Conservation (phyloP, 2,113 vertebrate species). For the Butastur rufipennis region DNA sequence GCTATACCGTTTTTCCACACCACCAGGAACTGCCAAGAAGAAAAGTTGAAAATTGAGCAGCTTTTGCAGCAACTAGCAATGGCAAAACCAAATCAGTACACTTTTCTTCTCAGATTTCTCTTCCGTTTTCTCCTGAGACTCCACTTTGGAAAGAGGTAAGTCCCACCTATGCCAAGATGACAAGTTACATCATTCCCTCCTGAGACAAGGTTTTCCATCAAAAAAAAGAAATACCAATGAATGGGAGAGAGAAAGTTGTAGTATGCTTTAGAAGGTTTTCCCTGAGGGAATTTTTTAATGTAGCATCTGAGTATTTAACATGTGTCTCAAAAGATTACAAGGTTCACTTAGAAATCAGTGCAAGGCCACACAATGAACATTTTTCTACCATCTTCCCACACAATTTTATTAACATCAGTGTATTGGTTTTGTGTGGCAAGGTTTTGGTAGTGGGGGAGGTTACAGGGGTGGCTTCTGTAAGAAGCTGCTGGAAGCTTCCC, state of each 20-base stretch:
- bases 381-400: neutral
- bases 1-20: conserved; percentile 76
- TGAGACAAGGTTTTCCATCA: neutral
- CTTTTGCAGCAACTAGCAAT: neutral
- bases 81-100: neutral
- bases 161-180: neutral
- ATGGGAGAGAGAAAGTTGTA: neutral
- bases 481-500: no score
- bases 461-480: no score
- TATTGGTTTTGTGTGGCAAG: no score
- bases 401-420: neutral
- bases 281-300: neutral
- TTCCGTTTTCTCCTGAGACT: neutral
- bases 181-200: neutral
- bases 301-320: neutral
- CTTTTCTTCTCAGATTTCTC: neutral
- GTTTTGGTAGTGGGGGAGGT: no score
- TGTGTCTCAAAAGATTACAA: neutral
- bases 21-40: conserved; percentile 71
- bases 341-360: neutral
- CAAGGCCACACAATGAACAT: neutral
- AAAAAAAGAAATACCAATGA: neutral
- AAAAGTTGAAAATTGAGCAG: neutral
- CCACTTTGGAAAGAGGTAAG: neutral
- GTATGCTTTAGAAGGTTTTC: neutral